Evolutionary conservation across 2,797 vertebrate species (phyloP), one percentile per base, ranked within the genome.

Genomic region (Bradypodion pumilum): DNA sequence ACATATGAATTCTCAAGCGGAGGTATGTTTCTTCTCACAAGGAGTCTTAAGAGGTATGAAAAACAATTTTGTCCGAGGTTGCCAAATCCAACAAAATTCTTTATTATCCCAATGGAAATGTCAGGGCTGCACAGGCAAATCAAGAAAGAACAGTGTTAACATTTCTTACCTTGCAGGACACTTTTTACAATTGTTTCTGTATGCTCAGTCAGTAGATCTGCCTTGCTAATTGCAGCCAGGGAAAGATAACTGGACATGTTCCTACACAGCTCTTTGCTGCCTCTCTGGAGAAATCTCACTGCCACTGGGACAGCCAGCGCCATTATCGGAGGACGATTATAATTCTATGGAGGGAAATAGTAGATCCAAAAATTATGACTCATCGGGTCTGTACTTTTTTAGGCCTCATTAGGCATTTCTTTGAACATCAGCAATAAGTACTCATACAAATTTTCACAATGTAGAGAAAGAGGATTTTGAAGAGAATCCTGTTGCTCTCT

Each of bases 241-340:
- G 98, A 98, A 49, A 99, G 96, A 81, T 98, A 99, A 89, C 97
- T 99, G 49, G 98, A 98, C 98, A 99, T 98, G 93, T 98, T 99
- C 83, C 97, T 96, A 92, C 97, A 97, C 89, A 99, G 95, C 78
- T 99, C 98, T 91, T 94, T 96, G 87, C 96, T 98, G 56, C 98
- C 97, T 86, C 96, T 94, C 90, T 97, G 97, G 68, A 99, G 97
- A 93, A 99, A 99, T 16, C 96, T 97, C 91, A 99, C 97, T 0
- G 98, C 98, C 19, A 99, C 97, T 0, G 98, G 98, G 49, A 99
- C 96, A 0, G 98, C 98, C 78, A 99, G 89, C 5, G 94, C 96
- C 98, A 98, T 99, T 82, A 99, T 96, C 0, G 97, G 96, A 2
- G 97, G 96, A 78, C 89, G 95, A 81, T 96, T 97, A 95, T 99